phyloP scores from a whole-genome alignment of 2,113 vertebrate species.

The Argyrosomus japonicus region DNA sequence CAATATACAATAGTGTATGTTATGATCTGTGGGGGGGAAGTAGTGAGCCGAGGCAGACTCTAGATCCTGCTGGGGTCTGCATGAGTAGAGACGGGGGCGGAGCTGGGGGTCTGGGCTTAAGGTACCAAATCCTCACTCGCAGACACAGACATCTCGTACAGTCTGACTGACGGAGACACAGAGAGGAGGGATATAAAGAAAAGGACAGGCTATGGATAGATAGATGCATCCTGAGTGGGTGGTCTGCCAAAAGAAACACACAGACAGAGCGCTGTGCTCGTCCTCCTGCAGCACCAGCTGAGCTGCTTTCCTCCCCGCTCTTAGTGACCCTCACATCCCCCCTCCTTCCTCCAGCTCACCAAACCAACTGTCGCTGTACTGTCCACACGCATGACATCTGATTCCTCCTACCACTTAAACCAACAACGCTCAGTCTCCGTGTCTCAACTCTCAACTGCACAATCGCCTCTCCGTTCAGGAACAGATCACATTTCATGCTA shows the following conservation, averaged over 20 bases:
- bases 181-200: conserved; percentile 39
- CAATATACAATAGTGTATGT: conserved; percentile 9
- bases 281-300: conserved; percentile 17
- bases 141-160: conserved; percentile 62
- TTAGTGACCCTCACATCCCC: conserved; percentile 47
- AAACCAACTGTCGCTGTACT: conserved; percentile 31
- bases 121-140: conserved; percentile 63
- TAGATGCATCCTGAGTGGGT: conserved; percentile 45
- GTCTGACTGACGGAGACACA: conserved; percentile 62
- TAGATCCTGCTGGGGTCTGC: conserved; percentile 39
- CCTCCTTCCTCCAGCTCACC: conserved; percentile 7
- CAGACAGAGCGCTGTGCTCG: background rate
- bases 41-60: conserved; percentile 54
- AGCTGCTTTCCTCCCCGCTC: conserved; percentile 35
- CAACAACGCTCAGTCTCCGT: conserved; percentile 12
- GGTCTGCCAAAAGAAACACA: conserved; percentile 63
- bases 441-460: conserved; percentile 29
- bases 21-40: conserved; percentile 54
- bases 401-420: conserved; percentile 42
- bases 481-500: conserved; percentile 66
- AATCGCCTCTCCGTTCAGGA: conserved; percentile 28
- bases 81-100: conserved; percentile 17
- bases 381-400: conserved; percentile 41
- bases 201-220: conserved; percentile 44
- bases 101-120: conserved; percentile 49